Evolutionary conservation across 2,113 vertebrate genomes (phyloP), one percentile per base, ranked within the genome.

Genomic region (Cepphus grylle): DNA sequence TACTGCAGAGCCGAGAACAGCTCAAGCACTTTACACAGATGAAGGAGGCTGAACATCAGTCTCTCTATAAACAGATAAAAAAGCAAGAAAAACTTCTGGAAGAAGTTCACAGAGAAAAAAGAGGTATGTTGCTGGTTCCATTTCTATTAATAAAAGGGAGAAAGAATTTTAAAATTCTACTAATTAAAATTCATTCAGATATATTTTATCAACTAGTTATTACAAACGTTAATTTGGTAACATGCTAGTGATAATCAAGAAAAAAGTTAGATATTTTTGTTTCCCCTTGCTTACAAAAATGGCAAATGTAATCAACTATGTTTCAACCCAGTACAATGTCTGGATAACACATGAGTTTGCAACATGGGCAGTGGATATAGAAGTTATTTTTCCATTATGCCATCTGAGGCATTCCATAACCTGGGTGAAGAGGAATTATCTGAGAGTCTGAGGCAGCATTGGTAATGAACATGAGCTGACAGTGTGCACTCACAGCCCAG

Each of bases 81-180:
- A 98, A 97, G 29, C 99, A 99, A 96, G 99, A 99, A 92, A 98
- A 97, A 29, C 98, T 99, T 94, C 86, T 99, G 80, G 97, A 98
- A 88, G 98, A 99, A 61, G 96, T 98, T 95, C 98, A 98, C 91
- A 93, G 95, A 59, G 99, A 99, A 81, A 99, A 99, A 96, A 98
- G 97, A 98, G 99, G 99, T 99, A 86, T 84, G 97, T 90, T 85
- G 15, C 11, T 47, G 11, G 4, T 55, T 90, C 32, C 3, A 14
- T 40, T 92, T 88, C 50, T 87, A 8, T 74, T 93, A 40, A 56
- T 87, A 45, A 77, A 94, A 77, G 4, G 32, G 20, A 86, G 59
- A 86, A 77, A 58, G 4, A 91, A 34, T 62, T 58, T 56, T 12
- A 20, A 71, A 81, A 78, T 36, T 61, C 15, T 76, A 11, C 40